phyloP scores from a whole-genome alignment of 2,797 vertebrate genomes.

The Acridotheres tristis region DNA sequence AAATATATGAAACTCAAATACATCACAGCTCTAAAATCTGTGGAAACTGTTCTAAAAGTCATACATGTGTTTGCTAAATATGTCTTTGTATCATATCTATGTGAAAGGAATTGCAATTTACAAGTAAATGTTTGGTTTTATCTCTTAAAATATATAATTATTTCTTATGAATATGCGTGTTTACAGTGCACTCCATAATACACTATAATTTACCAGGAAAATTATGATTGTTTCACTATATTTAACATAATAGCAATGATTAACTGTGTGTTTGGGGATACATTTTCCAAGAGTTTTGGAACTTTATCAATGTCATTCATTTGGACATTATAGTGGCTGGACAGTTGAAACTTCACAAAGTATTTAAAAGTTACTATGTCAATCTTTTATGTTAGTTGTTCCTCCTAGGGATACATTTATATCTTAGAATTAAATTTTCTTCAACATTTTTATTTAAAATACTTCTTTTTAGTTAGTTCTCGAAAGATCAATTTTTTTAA shows the following conservation, averaged over 20 bases:
- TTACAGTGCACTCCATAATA: neutral
- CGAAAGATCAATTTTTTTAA: neutral
- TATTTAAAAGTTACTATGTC: neutral
- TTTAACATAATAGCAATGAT: constrained; percentile 27
- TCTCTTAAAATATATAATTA: constrained; percentile 9
- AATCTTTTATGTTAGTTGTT: neutral
- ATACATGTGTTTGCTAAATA: neutral
- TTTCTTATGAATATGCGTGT: neutral
- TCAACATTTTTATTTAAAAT: neutral
- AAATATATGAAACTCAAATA: neutral
- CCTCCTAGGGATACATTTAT: neutral
- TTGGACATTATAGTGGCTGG: neutral
- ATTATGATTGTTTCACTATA: constrained; percentile 11
- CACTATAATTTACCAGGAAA: constrained; percentile 15
- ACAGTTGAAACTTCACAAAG: neutral
- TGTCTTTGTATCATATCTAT: neutral
- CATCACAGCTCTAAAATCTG: neutral
- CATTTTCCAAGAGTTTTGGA: neutral
- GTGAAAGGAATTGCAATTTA: neutral
- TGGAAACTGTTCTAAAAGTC: neutral
- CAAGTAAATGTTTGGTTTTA: neutral
- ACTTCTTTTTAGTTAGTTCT: neutral
- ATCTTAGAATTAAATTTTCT: neutral
- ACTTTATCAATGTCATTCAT: neutral
- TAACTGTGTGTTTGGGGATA: neutral